These are phyloP conservation scores for Antrozous pallidus DNA, from an alignment of 2,797 vertebrate genomes.

Conservation along the genomic window DNA sequence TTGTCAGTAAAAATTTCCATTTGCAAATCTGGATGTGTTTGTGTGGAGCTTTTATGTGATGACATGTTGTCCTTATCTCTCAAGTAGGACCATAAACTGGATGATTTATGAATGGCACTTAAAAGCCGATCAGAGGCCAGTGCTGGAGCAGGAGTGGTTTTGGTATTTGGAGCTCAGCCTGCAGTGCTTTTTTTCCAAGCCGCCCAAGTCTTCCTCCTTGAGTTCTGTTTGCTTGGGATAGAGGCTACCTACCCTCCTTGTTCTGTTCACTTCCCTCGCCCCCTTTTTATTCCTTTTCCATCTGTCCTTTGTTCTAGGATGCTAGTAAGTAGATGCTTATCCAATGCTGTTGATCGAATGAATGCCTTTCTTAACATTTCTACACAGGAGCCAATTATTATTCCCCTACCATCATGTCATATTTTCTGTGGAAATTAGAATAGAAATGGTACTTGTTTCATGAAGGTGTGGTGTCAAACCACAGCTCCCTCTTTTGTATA, in stretches of 20 bases:
- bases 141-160: not conserved
- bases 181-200: not conserved
- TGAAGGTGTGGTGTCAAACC: constrained; percentile 22
- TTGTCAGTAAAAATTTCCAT: constrained; percentile 41
- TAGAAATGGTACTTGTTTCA: not conserved
- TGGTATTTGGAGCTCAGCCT: not conserved
- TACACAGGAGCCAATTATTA: not conserved
- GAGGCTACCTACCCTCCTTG: not conserved
- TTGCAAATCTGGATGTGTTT: constrained; percentile 7
- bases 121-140: not conserved
- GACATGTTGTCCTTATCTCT: not conserved
- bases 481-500: not conserved
- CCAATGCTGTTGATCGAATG: not conserved
- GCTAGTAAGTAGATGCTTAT: not conserved
- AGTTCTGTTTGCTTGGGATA: not conserved
- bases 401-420: not conserved
- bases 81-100: not conserved
- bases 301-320: not conserved
- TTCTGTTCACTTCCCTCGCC: not conserved
- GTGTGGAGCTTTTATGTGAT: constrained; percentile 16
- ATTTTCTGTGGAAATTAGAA: constrained; percentile 9
- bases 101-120: not conserved
- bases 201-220: not conserved
- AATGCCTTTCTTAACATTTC: not conserved
- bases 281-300: not conserved